Evolutionary conservation across 2,888 invertebrate genomes (phyloP), one percentile per base, ranked within the genome.

Genomic region (Geotrupes spiniger): DNA sequence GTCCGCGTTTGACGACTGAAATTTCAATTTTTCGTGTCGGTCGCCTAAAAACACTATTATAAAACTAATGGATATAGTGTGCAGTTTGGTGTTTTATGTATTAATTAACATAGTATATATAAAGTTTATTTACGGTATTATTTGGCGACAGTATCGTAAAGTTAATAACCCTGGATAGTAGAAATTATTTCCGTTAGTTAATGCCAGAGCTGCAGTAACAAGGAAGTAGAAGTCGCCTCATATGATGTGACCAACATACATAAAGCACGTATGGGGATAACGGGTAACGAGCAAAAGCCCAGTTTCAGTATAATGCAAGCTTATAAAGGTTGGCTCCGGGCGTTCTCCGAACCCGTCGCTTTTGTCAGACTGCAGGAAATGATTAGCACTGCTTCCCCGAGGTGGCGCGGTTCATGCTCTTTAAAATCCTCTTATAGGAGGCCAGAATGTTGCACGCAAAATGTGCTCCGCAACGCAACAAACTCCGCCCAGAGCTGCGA

Each of bases 381-480:
- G 52, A 57, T 59, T 59, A 57, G 56, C 56, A 50, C 43, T 55
- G 50, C 53, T 52, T 54, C 54, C 54, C 51, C 37, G 42, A 59
- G 57, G 53, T 56, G 51, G 51, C 50, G 51, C 17, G 25, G 11
- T 21, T 21, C 21, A 14, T 42, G 10, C 33, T 42, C 47, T 42
- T 42, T 42, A 27, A 46, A 47, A 47, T 47, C 36, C 47, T 25
- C 12, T 16, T 27, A 43, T 15, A 15, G n/a, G 9, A 4, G 16
- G 26, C 9, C 10, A 39, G 27, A 39, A 39, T 21, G 5, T 12
- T 21, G 3, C 12, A 9, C 15, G 15, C 16, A 12, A 8, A 2
- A 36, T 14, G 11, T 10, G 14, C 9, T 39, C 27, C 26, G 26
- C 14, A n/a, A n/a, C 26, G 25, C 21, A 25, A 14, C 9, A 11